These are phyloP conservation scores for Typhlichthys eigenmanni DNA, from an alignment of 2,797 vertebrate species.

Conservation along the genomic window DNA sequence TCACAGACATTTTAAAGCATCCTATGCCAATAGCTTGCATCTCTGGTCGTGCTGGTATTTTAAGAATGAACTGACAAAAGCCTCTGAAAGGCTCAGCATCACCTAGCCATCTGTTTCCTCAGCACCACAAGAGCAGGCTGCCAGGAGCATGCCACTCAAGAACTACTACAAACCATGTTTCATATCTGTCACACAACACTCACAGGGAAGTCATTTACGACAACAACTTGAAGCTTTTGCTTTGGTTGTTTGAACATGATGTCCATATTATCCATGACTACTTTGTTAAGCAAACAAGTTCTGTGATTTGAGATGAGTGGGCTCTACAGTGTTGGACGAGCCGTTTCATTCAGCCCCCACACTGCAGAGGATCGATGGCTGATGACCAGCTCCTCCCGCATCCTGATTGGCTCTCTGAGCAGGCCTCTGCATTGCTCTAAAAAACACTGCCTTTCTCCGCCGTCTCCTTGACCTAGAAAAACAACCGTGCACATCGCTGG, in stretches of 20 bases:
- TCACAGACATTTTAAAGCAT: background rate
- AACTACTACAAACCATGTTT: slow-evolving; percentile 26
- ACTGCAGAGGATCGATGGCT: slow-evolving; percentile 43
- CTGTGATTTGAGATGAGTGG: slow-evolving; percentile 24
- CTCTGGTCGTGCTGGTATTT: slow-evolving; percentile 40
- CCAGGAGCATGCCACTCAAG: slow-evolving; percentile 59
- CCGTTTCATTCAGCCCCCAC: slow-evolving; percentile 37
- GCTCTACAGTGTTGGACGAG: slow-evolving; percentile 28
- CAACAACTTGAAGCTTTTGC: too few species aligned
- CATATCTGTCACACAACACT: slow-evolving; percentile 2
- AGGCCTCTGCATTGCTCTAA: slow-evolving; percentile 57
- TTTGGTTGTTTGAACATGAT: background rate
- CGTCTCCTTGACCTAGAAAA: slow-evolving; percentile 80
- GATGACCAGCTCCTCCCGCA: slow-evolving; percentile 50
- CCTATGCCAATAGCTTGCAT: slow-evolving; percentile 20
- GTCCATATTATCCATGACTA: background rate
- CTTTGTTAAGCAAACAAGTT: slow-evolving; percentile 19
- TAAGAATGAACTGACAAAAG: slow-evolving; percentile 52
- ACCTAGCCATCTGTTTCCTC: slow-evolving; percentile 79
- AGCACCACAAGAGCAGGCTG: slow-evolving; percentile 59
- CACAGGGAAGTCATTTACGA: background rate
- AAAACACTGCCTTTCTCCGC: slow-evolving; percentile 64
- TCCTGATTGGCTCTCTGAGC: slow-evolving; percentile 29
- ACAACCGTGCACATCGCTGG: slow-evolving; percentile 14
- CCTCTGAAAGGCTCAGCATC: slow-evolving; percentile 54